Evolutionary conservation across 2,797 vertebrate species (phyloP).

Genomic region (Darevskia mixta): DNA sequence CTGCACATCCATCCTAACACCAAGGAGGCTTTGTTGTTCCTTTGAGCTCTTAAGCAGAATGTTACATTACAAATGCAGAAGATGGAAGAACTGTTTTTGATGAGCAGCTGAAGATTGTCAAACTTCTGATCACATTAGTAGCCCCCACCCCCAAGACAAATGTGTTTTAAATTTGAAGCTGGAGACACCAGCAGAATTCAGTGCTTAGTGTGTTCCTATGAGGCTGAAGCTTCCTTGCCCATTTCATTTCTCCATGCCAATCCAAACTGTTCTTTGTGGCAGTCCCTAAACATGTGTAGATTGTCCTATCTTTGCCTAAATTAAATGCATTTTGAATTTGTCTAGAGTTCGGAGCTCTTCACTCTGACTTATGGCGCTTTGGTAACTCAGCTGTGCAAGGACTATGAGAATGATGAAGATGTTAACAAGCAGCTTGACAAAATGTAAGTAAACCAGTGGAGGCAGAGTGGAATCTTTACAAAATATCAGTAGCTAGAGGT

Average conservation of each 20-base stretch:
- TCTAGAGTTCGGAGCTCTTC: slow-evolving; percentile 96
- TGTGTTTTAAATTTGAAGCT: not conserved
- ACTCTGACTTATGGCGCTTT: slow-evolving; percentile 96
- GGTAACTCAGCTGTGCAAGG: slow-evolving; percentile 98
- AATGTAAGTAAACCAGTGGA: slow-evolving; percentile 86
- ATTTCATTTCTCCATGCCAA: not conserved
- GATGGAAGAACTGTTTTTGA: not conserved
- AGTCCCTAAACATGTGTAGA: fast-evolving
- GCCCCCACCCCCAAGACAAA: not conserved
- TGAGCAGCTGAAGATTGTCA: not conserved
- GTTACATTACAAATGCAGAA: slow-evolving; percentile 2
- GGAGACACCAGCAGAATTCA: slow-evolving; percentile 31
- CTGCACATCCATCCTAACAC: slow-evolving; percentile 5
- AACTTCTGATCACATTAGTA: not conserved
- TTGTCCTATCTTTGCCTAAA: slow-evolving; percentile 1
- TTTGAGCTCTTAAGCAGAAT: slow-evolving; percentile 22
- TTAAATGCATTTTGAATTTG: slow-evolving; percentile 65
- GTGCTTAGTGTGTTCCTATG: slow-evolving; percentile 18
- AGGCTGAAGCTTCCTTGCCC: slow-evolving; percentile 41
- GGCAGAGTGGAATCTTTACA: fast-evolving
- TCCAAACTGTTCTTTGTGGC: slow-evolving; percentile 17
- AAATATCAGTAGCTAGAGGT: fast-evolving
- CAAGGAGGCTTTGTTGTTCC: not conserved
- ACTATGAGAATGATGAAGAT: slow-evolving; percentile 98
- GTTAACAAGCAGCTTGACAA: slow-evolving; percentile 99